Percentiles rank a stretch among this genome's conserved stretches.
Conservation (phyloP, 2,797 vertebrate genomes). For the Enteromius radiatus region DNA sequence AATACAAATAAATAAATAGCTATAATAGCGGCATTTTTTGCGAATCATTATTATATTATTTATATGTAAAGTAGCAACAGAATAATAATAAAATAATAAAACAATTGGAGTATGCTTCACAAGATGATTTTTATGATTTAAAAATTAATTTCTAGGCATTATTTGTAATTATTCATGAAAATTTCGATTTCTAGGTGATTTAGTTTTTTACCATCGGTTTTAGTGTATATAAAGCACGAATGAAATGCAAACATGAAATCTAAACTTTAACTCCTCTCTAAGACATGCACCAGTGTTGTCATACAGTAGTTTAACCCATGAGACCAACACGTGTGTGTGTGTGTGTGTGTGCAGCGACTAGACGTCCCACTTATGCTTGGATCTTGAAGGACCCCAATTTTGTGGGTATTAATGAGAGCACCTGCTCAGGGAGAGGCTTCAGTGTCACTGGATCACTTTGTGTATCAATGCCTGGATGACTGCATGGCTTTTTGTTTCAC, state of each 20-base stretch:
- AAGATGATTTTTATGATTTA: neutral
- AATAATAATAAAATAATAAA: neutral
- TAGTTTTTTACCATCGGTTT: neutral
- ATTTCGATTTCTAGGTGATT: neutral
- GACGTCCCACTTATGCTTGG: conserved; percentile 70
- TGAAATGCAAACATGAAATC: neutral
- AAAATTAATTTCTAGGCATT: neutral
- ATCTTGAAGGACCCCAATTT: conserved; percentile 78
- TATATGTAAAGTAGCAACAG: no score
- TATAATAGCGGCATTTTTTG: neutral
- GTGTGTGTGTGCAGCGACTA: conserved; percentile 56
- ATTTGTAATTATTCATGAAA: neutral
- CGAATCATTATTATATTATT: neutral
- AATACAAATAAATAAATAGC: no score
- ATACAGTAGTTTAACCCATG: conserved; percentile 66
- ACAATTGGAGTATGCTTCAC: neutral
- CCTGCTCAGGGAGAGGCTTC: conserved; percentile 71
- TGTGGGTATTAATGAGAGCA: conserved; percentile 79
- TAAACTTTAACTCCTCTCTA: neutral
- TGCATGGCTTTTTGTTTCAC: conserved; percentile 70
- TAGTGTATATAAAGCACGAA: neutral
- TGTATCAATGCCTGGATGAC: conserved; percentile 63
- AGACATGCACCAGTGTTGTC: conserved; percentile 63
- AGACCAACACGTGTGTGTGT: conserved; percentile 54
- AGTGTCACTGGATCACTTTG: conserved; percentile 68